Evolutionary conservation across 1,140 invertebrate species (phyloP).

Genomic region (Lycorma delicatula): DNA sequence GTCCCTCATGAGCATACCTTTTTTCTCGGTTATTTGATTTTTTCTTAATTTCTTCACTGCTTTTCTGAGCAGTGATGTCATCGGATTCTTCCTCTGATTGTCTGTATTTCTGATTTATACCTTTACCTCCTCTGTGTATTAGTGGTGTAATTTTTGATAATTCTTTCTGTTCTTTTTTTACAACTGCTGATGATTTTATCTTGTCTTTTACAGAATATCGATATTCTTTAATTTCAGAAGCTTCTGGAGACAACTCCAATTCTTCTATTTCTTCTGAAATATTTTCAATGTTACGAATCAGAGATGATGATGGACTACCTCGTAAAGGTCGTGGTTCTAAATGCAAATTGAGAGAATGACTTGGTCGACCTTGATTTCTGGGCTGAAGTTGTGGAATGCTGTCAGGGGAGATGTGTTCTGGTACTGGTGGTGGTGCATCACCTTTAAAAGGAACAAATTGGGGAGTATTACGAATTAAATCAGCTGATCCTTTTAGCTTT

Average conservation of each 20-base stretch:
- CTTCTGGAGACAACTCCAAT: slow-evolving; percentile 2
- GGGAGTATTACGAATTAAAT: slow-evolving; percentile 44
- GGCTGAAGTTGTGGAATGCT: slow-evolving; percentile 32
- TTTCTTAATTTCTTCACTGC: slow-evolving; percentile 25
- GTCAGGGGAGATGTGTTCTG: slow-evolving; percentile 32
- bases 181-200: slow-evolving; percentile 21
- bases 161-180: background rate
- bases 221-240: slow-evolving; percentile 4
- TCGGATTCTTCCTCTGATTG: slow-evolving; percentile 5
- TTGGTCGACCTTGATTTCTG: slow-evolving; percentile 4
- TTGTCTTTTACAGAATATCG: slow-evolving; percentile 11
- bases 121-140: slow-evolving; percentile 15
- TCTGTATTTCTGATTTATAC: slow-evolving; percentile 1
- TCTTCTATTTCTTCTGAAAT: slow-evolving; percentile 6
- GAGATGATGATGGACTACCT: slow-evolving; percentile 26
- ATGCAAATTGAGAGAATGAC: slow-evolving; percentile 14
- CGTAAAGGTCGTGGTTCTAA: slow-evolving; percentile 21
- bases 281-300: slow-evolving; percentile 13
- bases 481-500: background rate
- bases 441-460: slow-evolving; percentile 62
- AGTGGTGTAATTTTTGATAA: slow-evolving; percentile 11
- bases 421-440: slow-evolving; percentile 50
- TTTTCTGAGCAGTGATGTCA: background rate
- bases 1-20: slow-evolving; percentile 33
- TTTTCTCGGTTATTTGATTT: slow-evolving; percentile 29